A percentile compares a stretch with the other conserved stretches of the same genome.
These are phyloP conservation scores for Drosophila pseudoananassae DNA, from an alignment of 1,140 invertebrate species.

Conservation along the genomic window DNA sequence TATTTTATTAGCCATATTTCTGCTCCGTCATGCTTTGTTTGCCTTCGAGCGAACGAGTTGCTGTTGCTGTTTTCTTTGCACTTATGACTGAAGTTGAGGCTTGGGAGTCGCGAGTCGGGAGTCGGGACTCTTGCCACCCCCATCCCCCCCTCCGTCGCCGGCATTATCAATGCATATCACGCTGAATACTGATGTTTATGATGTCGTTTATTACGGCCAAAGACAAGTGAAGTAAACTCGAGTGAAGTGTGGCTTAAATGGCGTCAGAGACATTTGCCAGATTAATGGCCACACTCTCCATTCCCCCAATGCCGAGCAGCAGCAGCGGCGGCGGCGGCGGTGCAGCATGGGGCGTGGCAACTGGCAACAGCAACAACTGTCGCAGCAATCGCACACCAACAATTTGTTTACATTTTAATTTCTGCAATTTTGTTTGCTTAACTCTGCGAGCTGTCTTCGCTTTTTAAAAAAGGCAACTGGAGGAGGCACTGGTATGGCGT, in stretches of 20 bases:
- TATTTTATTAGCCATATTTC: constrained; percentile 81
- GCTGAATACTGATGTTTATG: constrained; percentile 65
- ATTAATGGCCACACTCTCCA: constrained; percentile 66
- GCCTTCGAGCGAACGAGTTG: constrained; percentile 44
- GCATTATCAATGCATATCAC: constrained; percentile 82
- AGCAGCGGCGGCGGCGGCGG: background rate
- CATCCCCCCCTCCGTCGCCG: background rate
- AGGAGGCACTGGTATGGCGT: background rate
- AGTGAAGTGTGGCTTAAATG: constrained; percentile 79
- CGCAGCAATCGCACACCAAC: constrained; percentile 43
- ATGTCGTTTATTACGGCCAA: constrained; percentile 52
- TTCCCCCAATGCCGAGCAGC: background rate
- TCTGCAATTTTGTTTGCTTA: constrained; percentile 82
- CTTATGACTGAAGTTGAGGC: constrained; percentile 46
- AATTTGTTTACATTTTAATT: constrained; percentile 82
- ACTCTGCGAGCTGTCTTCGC: constrained; percentile 46
- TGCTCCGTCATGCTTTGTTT: constrained; percentile 78
- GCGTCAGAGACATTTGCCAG: constrained; percentile 74
- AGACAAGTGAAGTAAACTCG: constrained; percentile 53
- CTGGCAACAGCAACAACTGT: constrained; percentile 17
- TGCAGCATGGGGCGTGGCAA: constrained; percentile 21
- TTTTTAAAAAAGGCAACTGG: constrained; percentile 8
- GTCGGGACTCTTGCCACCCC: background rate
- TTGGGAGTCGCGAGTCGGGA: background rate
- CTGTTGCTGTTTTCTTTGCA: constrained; percentile 45